Conservation (phyloP, 2,797 vertebrate genomes). For the Phalanger gymnotis region DNA sequence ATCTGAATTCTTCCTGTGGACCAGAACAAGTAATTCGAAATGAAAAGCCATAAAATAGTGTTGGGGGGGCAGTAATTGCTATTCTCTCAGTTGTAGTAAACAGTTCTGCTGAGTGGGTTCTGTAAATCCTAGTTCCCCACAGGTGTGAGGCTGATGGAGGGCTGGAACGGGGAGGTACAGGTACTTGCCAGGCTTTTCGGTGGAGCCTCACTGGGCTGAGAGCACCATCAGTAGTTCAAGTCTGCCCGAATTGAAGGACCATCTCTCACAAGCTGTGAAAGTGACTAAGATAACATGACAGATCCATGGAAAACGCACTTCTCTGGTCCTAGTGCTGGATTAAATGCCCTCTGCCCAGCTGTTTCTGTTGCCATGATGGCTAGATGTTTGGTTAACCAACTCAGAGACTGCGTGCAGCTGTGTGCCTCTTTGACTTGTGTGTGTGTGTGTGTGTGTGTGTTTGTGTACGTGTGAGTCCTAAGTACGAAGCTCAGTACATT, state of each 20-base stretch:
- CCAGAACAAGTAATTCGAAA: constrained; percentile 78
- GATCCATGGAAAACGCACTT: not conserved
- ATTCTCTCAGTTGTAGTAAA: constrained; percentile 47
- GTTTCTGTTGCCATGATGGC: not conserved
- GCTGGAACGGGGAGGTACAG: not conserved
- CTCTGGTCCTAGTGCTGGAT: not conserved
- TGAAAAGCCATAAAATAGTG: constrained; percentile 79
- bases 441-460: not conserved
- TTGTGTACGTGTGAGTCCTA: not conserved
- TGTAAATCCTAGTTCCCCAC: not conserved
- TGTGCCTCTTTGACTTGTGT: not conserved
- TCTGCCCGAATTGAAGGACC: not conserved
- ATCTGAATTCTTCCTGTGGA: constrained; percentile 82
- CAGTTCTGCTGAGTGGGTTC: constrained; percentile 60
- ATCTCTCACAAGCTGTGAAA: not conserved
- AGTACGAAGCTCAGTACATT: not conserved
- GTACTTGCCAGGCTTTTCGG: not conserved
- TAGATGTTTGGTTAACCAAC: not conserved
- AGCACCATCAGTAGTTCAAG: not conserved
- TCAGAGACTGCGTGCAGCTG: not conserved
- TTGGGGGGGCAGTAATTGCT: constrained; percentile 59
- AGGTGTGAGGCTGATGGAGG: not conserved
- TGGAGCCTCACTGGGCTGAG: not conserved
- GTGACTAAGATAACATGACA: not conserved
- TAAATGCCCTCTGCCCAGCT: not conserved